These are phyloP conservation scores for Psittacara wagleri DNA, from an alignment of 2,113 vertebrate species.

Conservation along the genomic window DNA sequence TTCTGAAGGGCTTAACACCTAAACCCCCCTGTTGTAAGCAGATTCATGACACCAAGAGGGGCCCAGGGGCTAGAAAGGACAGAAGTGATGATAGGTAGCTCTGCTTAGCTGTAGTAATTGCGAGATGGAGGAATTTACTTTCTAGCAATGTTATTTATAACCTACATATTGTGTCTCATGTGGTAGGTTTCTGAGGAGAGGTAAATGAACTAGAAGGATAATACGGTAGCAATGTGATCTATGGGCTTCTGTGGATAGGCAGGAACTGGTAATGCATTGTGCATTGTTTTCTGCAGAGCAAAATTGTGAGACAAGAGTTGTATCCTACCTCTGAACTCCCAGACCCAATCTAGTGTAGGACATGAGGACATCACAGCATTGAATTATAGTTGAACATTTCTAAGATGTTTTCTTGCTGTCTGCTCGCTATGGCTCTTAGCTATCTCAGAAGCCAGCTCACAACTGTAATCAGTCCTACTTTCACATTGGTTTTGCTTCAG, in stretches of 20 bases:
- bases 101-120: neutral
- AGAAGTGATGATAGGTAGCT: neutral
- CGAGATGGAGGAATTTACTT: neutral
- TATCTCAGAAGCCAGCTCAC: neutral
- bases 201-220: neutral
- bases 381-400: neutral
- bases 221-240: neutral
- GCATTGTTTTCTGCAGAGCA: neutral
- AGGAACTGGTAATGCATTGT: neutral
- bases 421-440: neutral
- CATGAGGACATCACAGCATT: neutral
- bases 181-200: neutral
- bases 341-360: neutral
- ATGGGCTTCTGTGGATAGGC: neutral
- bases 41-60: neutral
- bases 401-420: neutral
- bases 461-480: neutral
- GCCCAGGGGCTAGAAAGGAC: neutral
- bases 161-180: neutral
- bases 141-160: neutral
- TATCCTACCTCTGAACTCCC: neutral
- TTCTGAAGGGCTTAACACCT: conserved; percentile 2
- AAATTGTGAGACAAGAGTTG: neutral
- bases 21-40: neutral
- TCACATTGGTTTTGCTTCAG: neutral